Base-by-base conservation (phyloP, 2,888 invertebrate genomes). In the Protophormia terraenovae region DNA sequence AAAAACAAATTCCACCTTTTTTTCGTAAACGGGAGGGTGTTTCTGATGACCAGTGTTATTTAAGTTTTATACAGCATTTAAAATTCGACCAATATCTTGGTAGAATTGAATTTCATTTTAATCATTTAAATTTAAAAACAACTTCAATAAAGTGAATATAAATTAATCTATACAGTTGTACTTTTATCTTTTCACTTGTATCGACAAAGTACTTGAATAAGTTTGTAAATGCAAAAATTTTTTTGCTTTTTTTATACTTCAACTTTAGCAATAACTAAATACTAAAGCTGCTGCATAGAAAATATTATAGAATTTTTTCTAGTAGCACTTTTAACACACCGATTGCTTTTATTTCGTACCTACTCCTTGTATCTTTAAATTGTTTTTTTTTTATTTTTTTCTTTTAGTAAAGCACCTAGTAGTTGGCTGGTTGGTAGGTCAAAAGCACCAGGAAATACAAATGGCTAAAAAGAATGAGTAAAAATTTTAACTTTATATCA, bases 221-320 rank as follows among this genome's bases (percentile, higher is more conserved):
- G 58, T 81, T 81, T 50, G 10, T 29, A 32, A 62, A 22, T 71
- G 60, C 35, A 38, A 55, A 2, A n/a, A 16, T 27, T 27, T n/a
- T 53, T 24, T 58, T 53, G 82, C 12, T 4, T 67, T 62, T 71
- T 55, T 29, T 27, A 12, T 24, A 19, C 8, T 60, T 60, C 60
- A 29, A 19, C 3, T 58, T 47, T n/a, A n/a, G 8, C 29, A 29
- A 8, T 29, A 29, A 47, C 47, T 19, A 53, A 14, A 6, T 35
- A 14, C 10, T 66, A n/a, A 87, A 81, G 53, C 85, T 76, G 67
- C 86, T 88, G 38, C 89, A 79, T 62, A 86, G 58, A 80, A 87
- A 82, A 50, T 88, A 29, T 60, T 67, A 24, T 60, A 41, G 19
- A 45, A 16, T 27, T 66, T 78, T 4, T 78, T 78, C 32, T 35